Evolutionary conservation across 1,140 invertebrate species (phyloP).

Genomic region (Condylostylus longicornis): DNA sequence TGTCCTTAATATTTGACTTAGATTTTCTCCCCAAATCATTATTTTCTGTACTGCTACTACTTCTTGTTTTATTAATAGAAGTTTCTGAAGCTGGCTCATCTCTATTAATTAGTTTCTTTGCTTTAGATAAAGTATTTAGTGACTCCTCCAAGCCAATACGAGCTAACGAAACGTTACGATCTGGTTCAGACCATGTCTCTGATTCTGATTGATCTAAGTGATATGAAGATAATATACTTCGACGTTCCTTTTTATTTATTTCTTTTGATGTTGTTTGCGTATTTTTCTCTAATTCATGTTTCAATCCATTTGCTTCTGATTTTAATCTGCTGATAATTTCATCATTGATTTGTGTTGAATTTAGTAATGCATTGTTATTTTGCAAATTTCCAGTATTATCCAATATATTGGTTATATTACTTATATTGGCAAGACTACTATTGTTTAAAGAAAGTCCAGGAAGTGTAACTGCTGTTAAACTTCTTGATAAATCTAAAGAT

Average conservation of each 20-base stretch:
- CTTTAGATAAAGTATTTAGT: conserved; percentile 7
- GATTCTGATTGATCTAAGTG: conserved; percentile 50
- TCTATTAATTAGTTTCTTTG: not conserved
- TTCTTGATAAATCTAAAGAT: conserved; percentile 41
- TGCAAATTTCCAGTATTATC: conserved; percentile 19
- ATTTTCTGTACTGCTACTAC: conserved; percentile 24
- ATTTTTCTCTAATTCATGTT: conserved; percentile 31
- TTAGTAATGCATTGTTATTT: conserved; percentile 17
- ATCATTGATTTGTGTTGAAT: conserved; percentile 18
- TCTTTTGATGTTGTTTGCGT: conserved; percentile 9
- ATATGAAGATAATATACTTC: conserved; percentile 16
- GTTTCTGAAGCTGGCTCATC: conserved; percentile 10
- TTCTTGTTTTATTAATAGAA: conserved; percentile 5
- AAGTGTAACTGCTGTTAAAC: conserved; percentile 33
- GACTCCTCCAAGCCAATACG: conserved; percentile 48
- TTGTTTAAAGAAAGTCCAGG: conserved; percentile 21
- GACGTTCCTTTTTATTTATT: conserved; percentile 10
- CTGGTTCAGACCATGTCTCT: conserved; percentile 72
- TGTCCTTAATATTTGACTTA: conserved; percentile 31
- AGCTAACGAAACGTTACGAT: conserved; percentile 59
- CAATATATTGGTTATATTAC: conserved; percentile 33
- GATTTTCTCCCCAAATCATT: conserved; percentile 13
- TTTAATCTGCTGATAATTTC: conserved; percentile 32
- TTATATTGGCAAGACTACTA: conserved; percentile 31
- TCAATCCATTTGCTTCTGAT: conserved; percentile 32